phyloP scores from a whole-genome alignment of 2,797 vertebrate genomes.

The Euphonia xanthogaster region DNA sequence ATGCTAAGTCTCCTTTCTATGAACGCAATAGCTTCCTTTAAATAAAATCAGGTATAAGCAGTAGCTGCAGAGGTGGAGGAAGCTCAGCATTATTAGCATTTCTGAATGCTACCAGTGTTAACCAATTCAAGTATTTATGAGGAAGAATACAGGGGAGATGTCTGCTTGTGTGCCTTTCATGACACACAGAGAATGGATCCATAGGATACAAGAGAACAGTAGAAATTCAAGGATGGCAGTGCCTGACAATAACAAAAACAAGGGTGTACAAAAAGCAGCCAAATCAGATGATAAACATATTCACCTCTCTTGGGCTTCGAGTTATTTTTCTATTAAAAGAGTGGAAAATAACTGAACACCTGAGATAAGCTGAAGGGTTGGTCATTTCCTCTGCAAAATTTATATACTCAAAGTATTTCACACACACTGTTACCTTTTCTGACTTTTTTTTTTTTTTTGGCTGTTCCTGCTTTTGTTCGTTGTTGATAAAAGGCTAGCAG shows the following conservation, averaged over 20 bases:
- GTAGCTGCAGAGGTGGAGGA: neutral
- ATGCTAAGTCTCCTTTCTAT: neutral
- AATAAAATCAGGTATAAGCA: neutral
- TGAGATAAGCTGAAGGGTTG: neutral
- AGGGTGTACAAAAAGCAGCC: conserved; percentile 17
- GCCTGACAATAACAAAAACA: conserved; percentile 13
- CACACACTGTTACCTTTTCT: neutral
- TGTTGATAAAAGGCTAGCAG: neutral
- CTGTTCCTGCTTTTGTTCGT: neutral
- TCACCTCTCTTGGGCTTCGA: conserved; percentile 21
- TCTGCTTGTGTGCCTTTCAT: neutral
- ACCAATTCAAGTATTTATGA: neutral
- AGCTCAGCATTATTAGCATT: neutral
- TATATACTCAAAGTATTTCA: neutral
- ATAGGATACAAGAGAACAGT: conserved; percentile 21
- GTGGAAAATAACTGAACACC: neutral
- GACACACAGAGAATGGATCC: conserved; percentile 14
- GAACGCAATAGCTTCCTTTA: neutral
- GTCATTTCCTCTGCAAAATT: neutral
- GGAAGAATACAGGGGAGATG: neutral
- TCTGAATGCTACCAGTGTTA: neutral
- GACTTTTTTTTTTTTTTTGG: neutral
- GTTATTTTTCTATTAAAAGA: neutral
- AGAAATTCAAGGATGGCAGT: conserved; percentile 54
- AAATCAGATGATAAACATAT: conserved; percentile 26